phyloP scores from a whole-genome alignment of 1,140 invertebrate genomes.

The Ceratitis capitata region DNA sequence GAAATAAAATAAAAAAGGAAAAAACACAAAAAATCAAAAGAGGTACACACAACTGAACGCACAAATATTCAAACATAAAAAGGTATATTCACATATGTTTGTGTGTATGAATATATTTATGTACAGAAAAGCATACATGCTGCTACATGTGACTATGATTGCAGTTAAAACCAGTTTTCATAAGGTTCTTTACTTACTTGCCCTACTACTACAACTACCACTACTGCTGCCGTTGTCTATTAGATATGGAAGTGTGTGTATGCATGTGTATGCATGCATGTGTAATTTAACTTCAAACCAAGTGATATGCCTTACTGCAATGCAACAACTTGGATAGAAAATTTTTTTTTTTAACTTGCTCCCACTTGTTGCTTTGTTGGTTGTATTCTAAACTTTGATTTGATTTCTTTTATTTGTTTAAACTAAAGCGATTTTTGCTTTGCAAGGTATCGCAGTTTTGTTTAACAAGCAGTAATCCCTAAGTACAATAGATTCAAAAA shows the following conservation, averaged over 20 bases:
- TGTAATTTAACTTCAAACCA: neutral
- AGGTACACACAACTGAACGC: neutral
- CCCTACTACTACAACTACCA: neutral
- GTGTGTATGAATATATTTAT: neutral
- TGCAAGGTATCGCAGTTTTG: too few relatives aligned
- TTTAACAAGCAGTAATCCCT: too few relatives aligned
- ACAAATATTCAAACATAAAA: neutral
- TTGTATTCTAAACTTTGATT: too few relatives aligned
- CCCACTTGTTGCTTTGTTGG: conserved; percentile 1
- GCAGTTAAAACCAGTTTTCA: conserved; percentile 5
- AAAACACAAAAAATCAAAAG: neutral
- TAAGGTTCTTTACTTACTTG: conserved; percentile 20
- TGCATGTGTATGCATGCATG: neutral
- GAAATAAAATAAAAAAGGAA: neutral
- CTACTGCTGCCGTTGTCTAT: neutral
- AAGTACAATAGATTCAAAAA: too few relatives aligned
- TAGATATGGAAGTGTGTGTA: neutral
- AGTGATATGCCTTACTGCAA: neutral
- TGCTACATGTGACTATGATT: neutral
- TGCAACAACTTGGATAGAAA: neutral
- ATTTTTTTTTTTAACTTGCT: neutral
- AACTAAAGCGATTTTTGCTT: too few relatives aligned
- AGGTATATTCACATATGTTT: neutral
- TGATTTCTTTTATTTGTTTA: too few relatives aligned
- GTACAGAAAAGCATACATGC: neutral